Evolutionary conservation across 2,797 vertebrate genomes (phyloP).

Genomic region (Acridotheres tristis): DNA sequence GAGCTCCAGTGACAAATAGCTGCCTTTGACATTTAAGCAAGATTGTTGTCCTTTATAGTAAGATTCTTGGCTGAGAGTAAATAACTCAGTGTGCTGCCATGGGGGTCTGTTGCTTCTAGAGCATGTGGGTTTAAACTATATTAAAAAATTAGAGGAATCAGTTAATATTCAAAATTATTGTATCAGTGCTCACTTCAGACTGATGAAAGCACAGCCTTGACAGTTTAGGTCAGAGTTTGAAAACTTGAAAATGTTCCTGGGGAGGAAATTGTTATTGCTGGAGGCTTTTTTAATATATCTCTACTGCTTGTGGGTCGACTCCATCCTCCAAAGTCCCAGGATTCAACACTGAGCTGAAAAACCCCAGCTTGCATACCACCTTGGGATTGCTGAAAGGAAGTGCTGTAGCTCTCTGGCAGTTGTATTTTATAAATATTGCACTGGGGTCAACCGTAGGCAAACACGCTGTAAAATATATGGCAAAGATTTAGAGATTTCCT

Average conservation of each 20-base stretch:
- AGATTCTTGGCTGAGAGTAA: not conserved
- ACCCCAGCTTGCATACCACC: not conserved
- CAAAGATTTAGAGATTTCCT: conserved; percentile 40
- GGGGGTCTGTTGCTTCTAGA: not conserved
- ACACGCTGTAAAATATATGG: conserved; percentile 2
- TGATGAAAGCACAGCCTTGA: not conserved
- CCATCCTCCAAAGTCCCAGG: not conserved
- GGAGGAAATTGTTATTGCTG: not conserved
- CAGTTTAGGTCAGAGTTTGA: not conserved
- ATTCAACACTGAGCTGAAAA: not conserved
- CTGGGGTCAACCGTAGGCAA: not conserved
- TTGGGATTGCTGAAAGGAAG: not conserved
- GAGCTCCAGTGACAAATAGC: not conserved
- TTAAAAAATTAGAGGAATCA: not conserved
- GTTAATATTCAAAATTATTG: not conserved
- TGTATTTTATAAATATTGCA: not conserved
- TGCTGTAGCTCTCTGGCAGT: not conserved
- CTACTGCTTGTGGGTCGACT: not conserved
- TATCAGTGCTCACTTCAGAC: not conserved
- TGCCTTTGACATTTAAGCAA: not conserved
- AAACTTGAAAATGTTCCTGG: not conserved
- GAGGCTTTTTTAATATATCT: not conserved
- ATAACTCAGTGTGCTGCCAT: not conserved
- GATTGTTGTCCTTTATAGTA: not conserved
- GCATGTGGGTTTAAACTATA: not conserved